phyloP scores from a whole-genome alignment of 2,797 vertebrate species.

The Cirrhinus mrigala region DNA sequence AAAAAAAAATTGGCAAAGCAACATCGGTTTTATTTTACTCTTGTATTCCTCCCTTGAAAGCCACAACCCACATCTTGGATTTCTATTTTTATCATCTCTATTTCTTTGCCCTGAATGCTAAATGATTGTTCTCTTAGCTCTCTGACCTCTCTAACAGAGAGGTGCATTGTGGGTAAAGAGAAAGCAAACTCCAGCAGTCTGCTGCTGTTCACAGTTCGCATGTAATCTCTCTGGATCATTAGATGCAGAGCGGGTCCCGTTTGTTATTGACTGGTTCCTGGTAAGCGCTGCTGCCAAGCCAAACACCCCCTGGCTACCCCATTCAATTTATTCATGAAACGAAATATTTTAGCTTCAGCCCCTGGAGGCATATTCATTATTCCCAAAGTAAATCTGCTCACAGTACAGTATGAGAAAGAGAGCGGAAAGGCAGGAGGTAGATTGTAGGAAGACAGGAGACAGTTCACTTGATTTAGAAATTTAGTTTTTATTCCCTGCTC shows the following conservation, averaged over 20 bases:
- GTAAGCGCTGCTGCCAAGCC: constrained; percentile 44
- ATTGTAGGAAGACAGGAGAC: neutral
- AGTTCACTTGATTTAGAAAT: constrained; percentile 20
- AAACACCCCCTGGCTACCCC: constrained; percentile 71
- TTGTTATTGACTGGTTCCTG: constrained; percentile 52
- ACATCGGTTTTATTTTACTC: too few species aligned
- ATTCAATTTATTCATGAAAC: constrained; percentile 76
- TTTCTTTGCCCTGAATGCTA: constrained; percentile 1
- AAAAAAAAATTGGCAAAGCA: neutral
- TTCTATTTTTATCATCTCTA: constrained; percentile 2
- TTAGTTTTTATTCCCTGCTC: constrained; percentile 2
- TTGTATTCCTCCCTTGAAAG: neutral
- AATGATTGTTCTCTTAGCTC: constrained; percentile 29
- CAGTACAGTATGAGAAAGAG: constrained; percentile 37
- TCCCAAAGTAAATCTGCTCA: constrained; percentile 66
- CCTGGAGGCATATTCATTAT: constrained; percentile 73
- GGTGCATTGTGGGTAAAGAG: constrained; percentile 20
- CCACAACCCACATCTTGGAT: neutral
- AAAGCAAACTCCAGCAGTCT: constrained; percentile 44
- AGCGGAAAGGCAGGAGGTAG: neutral
- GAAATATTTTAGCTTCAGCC: constrained; percentile 73
- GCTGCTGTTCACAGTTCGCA: neutral
- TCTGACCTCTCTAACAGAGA: constrained; percentile 15
- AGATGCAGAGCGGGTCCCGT: constrained; percentile 1
- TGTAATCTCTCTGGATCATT: constrained; percentile 49